A percentile compares a stretch with the other conserved stretches of the same genome.
Conservation (phyloP, 2,113 vertebrate genomes). For the Hippocampus comes region DNA sequence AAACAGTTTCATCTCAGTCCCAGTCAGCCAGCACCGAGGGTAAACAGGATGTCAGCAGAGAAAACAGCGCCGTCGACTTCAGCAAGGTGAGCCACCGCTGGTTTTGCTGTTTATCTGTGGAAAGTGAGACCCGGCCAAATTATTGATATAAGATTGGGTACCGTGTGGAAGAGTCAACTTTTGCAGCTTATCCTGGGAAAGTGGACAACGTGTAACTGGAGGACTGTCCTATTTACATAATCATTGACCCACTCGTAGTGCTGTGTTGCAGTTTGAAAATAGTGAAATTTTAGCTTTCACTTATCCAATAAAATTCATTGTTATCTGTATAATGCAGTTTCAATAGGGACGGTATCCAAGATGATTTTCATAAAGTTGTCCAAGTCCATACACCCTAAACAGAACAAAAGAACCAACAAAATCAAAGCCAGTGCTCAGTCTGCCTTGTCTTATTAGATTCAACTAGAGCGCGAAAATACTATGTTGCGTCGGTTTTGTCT, state of each 20-base stretch:
- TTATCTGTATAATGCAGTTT: background rate
- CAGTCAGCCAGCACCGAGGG: constrained; percentile 83
- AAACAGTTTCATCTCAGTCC: constrained; percentile 89
- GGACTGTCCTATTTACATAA: background rate
- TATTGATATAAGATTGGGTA: constrained; percentile 48
- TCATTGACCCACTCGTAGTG: background rate
- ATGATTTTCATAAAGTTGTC: background rate
- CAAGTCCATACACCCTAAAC: background rate
- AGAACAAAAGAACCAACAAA: background rate
- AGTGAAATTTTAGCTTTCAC: background rate
- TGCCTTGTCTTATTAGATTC: background rate
- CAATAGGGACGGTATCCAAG: too few species aligned
- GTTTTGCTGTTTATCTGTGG: constrained; percentile 44
- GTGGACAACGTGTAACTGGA: constrained; percentile 1
- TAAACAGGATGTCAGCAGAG: constrained; percentile 92
- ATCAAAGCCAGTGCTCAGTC: background rate
- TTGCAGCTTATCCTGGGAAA: constrained; percentile 33
- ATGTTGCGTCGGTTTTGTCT: background rate
- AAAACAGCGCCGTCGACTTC: constrained; percentile 96
- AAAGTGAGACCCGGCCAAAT: constrained; percentile 33
- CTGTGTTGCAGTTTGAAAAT: background rate
- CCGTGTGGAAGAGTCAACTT: constrained; percentile 35
- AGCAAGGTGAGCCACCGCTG: constrained; percentile 84
- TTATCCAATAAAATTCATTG: background rate
- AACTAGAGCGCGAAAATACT: background rate